Percentiles rank a stretch among this genome's conserved stretches.
Evolutionary conservation across 2,113 vertebrate genomes (phyloP).

Genomic region (Steatornis caripensis): DNA sequence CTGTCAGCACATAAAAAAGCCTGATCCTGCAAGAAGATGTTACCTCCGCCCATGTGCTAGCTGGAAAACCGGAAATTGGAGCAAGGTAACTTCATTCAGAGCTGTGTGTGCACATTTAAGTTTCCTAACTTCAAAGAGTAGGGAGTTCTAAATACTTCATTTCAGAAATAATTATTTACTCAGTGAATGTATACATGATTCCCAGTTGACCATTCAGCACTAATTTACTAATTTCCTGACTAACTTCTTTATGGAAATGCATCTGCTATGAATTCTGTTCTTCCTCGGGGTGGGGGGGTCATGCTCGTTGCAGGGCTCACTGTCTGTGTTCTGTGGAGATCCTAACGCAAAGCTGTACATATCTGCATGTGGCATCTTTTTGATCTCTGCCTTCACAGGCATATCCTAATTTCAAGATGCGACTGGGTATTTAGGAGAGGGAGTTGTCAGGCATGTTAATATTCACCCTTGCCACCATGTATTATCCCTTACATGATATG

Average conservation of each 20-base stretch:
- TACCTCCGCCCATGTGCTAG: slow-evolving; percentile 86
- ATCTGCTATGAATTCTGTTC: neutral
- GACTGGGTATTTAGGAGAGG: neutral
- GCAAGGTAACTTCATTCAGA: slow-evolving; percentile 76
- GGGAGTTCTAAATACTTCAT: neutral
- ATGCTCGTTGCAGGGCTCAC: neutral
- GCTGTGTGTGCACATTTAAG: neutral
- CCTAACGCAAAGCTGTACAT: neutral
- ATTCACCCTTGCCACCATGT: neutral
- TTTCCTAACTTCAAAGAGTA: neutral
- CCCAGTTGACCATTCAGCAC: neutral
- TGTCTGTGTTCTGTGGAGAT: neutral
- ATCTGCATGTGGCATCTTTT: neutral
- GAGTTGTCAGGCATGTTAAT: neutral
- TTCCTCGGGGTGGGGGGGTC: neutral
- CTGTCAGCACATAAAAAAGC: slow-evolving; percentile 78
- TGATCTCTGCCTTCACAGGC: neutral
- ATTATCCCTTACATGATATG: fast-evolving
- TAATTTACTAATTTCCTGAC: slow-evolving; percentile 39
- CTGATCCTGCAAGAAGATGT: slow-evolving; percentile 86
- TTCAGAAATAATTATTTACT: slow-evolving; percentile 26
- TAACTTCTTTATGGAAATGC: neutral
- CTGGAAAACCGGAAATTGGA: slow-evolving; percentile 90
- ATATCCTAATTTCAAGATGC: neutral
- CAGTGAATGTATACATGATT: neutral